phyloP scores from a whole-genome alignment of 2,797 vertebrate genomes.

The Channa striata region DNA sequence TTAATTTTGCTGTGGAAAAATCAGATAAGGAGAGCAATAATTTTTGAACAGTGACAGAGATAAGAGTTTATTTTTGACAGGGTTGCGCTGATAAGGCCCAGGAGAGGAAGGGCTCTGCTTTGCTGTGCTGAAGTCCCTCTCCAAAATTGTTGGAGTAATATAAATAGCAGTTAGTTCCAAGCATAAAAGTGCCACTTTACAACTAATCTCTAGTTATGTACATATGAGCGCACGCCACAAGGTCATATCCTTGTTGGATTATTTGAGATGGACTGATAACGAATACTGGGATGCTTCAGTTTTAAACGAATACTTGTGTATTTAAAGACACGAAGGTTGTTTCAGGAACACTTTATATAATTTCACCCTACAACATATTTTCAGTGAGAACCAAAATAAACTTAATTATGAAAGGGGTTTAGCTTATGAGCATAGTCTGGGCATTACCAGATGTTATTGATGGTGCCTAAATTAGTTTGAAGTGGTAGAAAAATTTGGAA shows the following conservation, averaged over 20 bases:
- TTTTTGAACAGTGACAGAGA: slow-evolving; percentile 49
- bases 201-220: neutral
- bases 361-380: neutral
- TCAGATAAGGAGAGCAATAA: slow-evolving; percentile 63
- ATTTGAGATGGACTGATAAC: neutral
- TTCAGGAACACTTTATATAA: neutral
- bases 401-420: neutral
- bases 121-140: slow-evolving; percentile 22
- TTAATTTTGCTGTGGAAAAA: slow-evolving; percentile 52
- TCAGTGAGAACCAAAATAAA: neutral
- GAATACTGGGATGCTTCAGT: neutral
- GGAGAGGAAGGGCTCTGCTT: slow-evolving; percentile 51
- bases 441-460: no score
- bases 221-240: neutral
- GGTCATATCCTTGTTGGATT: neutral
- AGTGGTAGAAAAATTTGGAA: no score
- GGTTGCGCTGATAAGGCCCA: slow-evolving; percentile 43
- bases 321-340: neutral
- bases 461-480: no score
- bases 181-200: slow-evolving; percentile 38
- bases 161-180: slow-evolving; percentile 17
- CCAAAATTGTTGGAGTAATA: slow-evolving; percentile 14
- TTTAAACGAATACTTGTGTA: neutral
- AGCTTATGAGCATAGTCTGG: neutral
- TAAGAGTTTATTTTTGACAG: slow-evolving; percentile 56